A percentile compares a stretch with the other conserved stretches of the same genome.
Conservation (phyloP, 2,888 invertebrate species). For the Callinectes sapidus region DNA sequence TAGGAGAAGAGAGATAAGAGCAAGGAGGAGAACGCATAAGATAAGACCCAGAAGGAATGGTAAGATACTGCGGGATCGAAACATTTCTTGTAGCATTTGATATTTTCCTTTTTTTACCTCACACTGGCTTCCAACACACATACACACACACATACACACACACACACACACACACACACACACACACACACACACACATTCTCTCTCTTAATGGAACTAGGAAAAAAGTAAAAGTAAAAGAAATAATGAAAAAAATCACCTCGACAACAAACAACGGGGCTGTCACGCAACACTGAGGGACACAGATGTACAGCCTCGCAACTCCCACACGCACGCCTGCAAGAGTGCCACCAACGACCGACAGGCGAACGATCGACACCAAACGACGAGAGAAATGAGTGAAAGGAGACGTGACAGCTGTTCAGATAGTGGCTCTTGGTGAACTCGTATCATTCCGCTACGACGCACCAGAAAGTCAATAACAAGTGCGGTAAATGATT, state of each 20-base stretch:
- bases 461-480: not conserved
- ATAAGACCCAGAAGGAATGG: not conserved
- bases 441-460: not conserved
- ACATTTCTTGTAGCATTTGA: not conserved
- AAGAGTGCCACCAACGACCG: not conserved
- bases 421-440: not conserved
- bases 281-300: not conserved
- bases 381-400: not conserved
- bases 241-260: no score
- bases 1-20: not conserved
- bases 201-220: no score
- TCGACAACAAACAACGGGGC: no score
- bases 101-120: not conserved
- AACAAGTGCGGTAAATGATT: not conserved
- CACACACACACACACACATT: no score
- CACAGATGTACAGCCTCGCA: not conserved
- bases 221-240: no score
- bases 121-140: not conserved
- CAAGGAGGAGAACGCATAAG: not conserved
- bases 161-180: not conserved
- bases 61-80: not conserved
- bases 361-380: not conserved
- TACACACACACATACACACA: slow-evolving; percentile 20
- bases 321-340: not conserved
- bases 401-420: not conserved